These are phyloP conservation scores for Spodoptera littoralis DNA, from an alignment of 2,888 invertebrate genomes.

Conservation along the genomic window DNA sequence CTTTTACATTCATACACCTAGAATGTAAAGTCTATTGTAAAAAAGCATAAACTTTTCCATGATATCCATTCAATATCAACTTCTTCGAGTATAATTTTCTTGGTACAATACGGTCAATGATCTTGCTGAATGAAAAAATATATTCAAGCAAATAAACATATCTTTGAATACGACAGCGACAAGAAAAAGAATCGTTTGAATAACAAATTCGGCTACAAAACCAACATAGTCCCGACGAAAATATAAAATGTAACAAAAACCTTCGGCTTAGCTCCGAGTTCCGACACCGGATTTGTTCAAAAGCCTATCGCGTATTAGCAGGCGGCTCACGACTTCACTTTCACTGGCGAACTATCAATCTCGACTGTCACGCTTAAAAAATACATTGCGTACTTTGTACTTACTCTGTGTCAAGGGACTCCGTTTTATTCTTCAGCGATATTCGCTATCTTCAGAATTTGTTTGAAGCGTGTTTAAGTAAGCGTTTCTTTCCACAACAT, in stretches of 20 bases:
- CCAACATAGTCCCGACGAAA: slow-evolving; percentile 40
- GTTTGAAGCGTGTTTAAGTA: slow-evolving; percentile 23
- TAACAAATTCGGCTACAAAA: slow-evolving; percentile 53
- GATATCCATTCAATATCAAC: slow-evolving; percentile 12
- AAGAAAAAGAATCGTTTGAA: slow-evolving; percentile 55
- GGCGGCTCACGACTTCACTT: slow-evolving; percentile 76
- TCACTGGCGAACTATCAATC: slow-evolving; percentile 78
- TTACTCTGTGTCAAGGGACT: slow-evolving; percentile 51
- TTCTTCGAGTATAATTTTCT: slow-evolving; percentile 37
- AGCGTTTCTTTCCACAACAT: slow-evolving; percentile 22
- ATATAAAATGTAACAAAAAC: slow-evolving; percentile 49
- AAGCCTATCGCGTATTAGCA: slow-evolving; percentile 65
- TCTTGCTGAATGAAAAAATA: slow-evolving; percentile 56
- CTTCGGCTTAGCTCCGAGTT: slow-evolving; percentile 49
- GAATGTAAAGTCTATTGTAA: slow-evolving; percentile 3
- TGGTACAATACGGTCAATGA: slow-evolving; percentile 59
- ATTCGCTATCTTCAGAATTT: slow-evolving; percentile 42
- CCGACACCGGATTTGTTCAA: slow-evolving; percentile 63
- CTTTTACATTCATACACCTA: too few relatives aligned
- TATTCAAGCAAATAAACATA: slow-evolving; percentile 53
- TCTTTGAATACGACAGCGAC: slow-evolving; percentile 51
- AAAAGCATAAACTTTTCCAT: neutral
- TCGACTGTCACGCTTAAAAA: slow-evolving; percentile 71
- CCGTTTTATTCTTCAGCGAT: slow-evolving; percentile 55
- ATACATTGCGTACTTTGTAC: slow-evolving; percentile 66